phyloP scores from a whole-genome alignment of 2,888 invertebrate species.

The Keiferia lycopersicella region DNA sequence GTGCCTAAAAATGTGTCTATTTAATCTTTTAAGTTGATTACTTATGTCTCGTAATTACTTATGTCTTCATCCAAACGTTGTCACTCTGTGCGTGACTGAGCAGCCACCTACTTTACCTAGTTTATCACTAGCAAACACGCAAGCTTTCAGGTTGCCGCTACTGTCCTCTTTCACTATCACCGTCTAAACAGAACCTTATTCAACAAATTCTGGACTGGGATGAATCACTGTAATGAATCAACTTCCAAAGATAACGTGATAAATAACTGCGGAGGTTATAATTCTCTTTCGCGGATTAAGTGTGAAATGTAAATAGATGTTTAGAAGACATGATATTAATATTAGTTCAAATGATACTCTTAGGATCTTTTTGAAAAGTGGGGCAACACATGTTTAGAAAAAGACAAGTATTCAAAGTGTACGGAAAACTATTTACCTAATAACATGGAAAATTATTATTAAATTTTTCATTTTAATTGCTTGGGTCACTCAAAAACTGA shows the following conservation, averaged over 20 bases:
- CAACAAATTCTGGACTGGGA: constrained; percentile 40
- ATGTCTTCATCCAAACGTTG: too few relatives aligned
- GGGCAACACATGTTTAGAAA: not conserved
- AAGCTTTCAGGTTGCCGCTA: not conserved
- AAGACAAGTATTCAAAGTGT: not conserved
- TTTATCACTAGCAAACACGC: not conserved
- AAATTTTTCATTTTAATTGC: too few relatives aligned
- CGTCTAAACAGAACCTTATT: constrained; percentile 15
- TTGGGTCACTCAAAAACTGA: too few relatives aligned
- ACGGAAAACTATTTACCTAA: not conserved
- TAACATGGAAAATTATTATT: not conserved
- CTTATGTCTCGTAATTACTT: too few relatives aligned
- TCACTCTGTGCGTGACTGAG: too few relatives aligned
- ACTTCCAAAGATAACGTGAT: constrained; percentile 63
- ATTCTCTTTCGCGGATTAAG: constrained; percentile 65
- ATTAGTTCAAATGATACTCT: constrained; percentile 35
- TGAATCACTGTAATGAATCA: constrained; percentile 70
- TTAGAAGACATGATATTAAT: constrained; percentile 26
- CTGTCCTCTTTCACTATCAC: not conserved
- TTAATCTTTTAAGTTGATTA: too few relatives aligned
- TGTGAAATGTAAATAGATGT: constrained; percentile 53
- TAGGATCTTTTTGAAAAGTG: constrained; percentile 31
- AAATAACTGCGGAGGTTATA: constrained; percentile 62
- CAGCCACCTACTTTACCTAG: too few relatives aligned
- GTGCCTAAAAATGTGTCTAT: too few relatives aligned